phyloP scores from a whole-genome alignment of 2,797 vertebrate genomes.

The Esox lucius region DNA sequence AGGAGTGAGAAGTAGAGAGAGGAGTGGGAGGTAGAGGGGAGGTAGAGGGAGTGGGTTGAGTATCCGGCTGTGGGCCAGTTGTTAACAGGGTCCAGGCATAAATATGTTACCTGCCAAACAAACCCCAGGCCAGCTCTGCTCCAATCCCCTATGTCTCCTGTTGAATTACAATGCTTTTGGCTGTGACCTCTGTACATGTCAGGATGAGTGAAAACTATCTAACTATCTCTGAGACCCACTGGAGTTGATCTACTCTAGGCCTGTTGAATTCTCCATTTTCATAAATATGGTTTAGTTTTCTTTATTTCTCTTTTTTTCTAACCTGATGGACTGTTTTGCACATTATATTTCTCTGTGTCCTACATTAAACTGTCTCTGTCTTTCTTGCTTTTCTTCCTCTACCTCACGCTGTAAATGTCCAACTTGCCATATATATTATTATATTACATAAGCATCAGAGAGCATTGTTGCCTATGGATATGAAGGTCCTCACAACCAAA shows the following conservation, averaged over 20 bases:
- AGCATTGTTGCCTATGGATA: no score
- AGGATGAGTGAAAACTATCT: neutral
- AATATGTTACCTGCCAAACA: neutral
- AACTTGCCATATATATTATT: no score
- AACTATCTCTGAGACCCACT: neutral
- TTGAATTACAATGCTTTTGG: neutral
- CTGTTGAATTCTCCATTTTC: neutral
- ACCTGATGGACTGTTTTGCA: no score
- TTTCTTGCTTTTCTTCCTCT: neutral
- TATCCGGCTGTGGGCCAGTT: slow-evolving; percentile 9
- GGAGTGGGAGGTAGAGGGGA: slow-evolving; percentile 6
- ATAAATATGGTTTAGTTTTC: neutral
- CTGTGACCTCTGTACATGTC: neutral
- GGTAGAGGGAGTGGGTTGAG: neutral
- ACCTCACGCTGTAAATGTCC: neutral
- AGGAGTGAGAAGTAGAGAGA: neutral
- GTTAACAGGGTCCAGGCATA: slow-evolving; percentile 11
- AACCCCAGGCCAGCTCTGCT: neutral
- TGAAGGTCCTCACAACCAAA: no score
- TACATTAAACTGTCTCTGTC: no score
- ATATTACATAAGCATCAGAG: no score
- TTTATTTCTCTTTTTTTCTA: neutral
- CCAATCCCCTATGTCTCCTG: neutral
- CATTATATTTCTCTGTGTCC: no score
- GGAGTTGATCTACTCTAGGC: neutral